Evolutionary conservation across 2,797 vertebrate genomes (phyloP).

Genomic region (Myripristis murdjan): DNA sequence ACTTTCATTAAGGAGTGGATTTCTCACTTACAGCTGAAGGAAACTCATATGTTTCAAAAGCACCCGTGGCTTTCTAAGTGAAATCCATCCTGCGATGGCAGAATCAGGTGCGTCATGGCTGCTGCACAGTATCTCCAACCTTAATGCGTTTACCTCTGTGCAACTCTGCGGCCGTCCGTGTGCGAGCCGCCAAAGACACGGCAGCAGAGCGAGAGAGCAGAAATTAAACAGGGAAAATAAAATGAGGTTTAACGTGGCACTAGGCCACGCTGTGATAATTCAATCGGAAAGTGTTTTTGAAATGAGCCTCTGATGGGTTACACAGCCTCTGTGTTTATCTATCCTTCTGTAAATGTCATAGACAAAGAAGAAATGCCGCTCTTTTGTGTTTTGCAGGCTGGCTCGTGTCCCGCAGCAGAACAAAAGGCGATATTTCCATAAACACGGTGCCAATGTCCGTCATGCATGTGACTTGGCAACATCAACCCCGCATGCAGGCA

Average conservation of each 20-base stretch:
- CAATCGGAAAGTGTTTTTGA: slow-evolving; percentile 53
- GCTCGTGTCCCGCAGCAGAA: slow-evolving; percentile 55
- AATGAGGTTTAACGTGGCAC: slow-evolving; percentile 49
- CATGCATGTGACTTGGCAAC: slow-evolving; percentile 46
- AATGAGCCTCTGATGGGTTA: slow-evolving; percentile 45
- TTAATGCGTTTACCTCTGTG: slow-evolving; percentile 9
- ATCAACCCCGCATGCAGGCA: neutral
- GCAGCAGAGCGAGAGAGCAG: slow-evolving; percentile 32
- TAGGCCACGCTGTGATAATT: slow-evolving; percentile 42
- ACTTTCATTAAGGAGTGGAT: neutral
- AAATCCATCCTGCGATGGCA: slow-evolving; percentile 23
- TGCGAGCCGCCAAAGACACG: slow-evolving; percentile 18
- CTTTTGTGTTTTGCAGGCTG: slow-evolving; percentile 59
- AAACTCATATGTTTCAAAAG: slow-evolving; percentile 28
- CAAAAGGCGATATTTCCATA: slow-evolving; percentile 66
- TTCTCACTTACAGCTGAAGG: slow-evolving; percentile 18
- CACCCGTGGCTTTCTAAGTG: slow-evolving; percentile 24
- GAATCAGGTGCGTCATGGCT: slow-evolving; percentile 48
- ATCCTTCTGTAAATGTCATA: slow-evolving; percentile 70
- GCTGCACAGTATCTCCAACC: neutral
- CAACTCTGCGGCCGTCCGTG: neutral
- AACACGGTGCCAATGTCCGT: slow-evolving; percentile 44
- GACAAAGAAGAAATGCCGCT: slow-evolving; percentile 61
- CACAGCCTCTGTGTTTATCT: slow-evolving; percentile 53
- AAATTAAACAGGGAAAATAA: slow-evolving; percentile 50